Evolutionary conservation across 2,888 invertebrate species (phyloP).

Genomic region (Drosophila neutralis): DNA sequence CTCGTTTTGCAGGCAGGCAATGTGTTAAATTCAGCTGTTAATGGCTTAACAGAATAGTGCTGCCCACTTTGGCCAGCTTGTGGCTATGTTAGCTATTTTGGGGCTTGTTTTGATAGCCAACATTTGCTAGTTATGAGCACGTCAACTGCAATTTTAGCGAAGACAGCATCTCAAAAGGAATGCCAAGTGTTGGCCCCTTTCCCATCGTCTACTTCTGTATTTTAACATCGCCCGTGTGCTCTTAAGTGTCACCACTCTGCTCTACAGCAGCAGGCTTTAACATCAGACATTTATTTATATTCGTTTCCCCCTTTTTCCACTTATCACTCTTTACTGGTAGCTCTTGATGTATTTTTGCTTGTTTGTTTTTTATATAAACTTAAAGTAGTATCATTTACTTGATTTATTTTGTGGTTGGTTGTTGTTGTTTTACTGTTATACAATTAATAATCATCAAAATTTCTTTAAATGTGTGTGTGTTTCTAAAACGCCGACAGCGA

Average conservation of each 20-base stretch:
- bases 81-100: not conserved
- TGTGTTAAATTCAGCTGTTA: slow-evolving; percentile 40
- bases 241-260: not conserved
- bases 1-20: slow-evolving; percentile 22
- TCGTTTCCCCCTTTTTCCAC: not conserved
- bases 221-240: not conserved
- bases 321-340: slow-evolving; percentile 16
- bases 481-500: slow-evolving; percentile 68
- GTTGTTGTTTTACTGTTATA: slow-evolving; percentile 75
- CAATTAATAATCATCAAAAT: slow-evolving; percentile 78
- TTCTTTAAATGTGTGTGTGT: slow-evolving; percentile 71
- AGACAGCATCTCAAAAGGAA: not conserved
- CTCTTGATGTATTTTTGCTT: slow-evolving; percentile 40
- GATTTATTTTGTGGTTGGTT: slow-evolving; percentile 66
- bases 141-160: not conserved
- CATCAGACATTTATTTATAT: not conserved
- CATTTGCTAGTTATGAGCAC: not conserved
- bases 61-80: slow-evolving; percentile 7
- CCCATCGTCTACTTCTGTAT: not conserved
- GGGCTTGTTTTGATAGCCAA: not conserved
- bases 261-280: not conserved
- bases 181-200: not conserved
- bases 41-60: slow-evolving; percentile 35
- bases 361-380: slow-evolving; percentile 65
- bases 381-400: slow-evolving; percentile 77